Conservation (phyloP, 92 coral and sea anemone species). For the Palythoa caribaeorum region DNA sequence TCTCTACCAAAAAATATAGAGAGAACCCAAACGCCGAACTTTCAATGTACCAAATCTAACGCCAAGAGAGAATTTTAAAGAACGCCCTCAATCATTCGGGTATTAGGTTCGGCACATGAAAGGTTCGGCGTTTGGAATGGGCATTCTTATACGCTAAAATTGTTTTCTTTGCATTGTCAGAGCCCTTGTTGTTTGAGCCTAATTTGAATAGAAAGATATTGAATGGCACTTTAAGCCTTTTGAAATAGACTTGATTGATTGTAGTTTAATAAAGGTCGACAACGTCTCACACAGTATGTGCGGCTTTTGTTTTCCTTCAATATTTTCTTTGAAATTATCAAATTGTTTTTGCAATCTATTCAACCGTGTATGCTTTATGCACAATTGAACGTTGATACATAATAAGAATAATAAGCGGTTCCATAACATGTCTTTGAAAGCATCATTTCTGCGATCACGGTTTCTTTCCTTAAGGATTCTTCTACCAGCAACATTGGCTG, state of each 20-base stretch:
- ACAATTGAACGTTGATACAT: background rate
- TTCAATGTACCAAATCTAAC: no score
- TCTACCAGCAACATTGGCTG: background rate
- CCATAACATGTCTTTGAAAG: slow-evolving; percentile 27
- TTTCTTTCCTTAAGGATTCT: background rate
- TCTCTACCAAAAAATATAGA: no score
- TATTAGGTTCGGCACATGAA: no score
- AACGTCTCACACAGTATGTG: no score
- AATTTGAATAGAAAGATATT: background rate
- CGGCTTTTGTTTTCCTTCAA: background rate
- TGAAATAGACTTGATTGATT: background rate
- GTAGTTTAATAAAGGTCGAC: background rate
- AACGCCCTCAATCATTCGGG: no score
- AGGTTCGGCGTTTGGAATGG: background rate
- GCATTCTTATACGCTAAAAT: background rate
- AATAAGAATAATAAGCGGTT: background rate
- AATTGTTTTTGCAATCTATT: background rate
- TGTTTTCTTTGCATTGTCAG: background rate
- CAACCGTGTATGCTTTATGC: slow-evolving; percentile 1
- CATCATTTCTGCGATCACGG: background rate
- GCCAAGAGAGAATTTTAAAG: no score
- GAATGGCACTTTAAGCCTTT: background rate
- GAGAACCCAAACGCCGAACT: no score
- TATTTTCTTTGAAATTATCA: background rate
- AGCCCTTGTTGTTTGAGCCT: background rate